A percentile compares a stretch with the other conserved stretches of the same genome.
Evolutionary conservation across 2,113 vertebrate genomes (phyloP).

Genomic region (Cynocephalus volans): DNA sequence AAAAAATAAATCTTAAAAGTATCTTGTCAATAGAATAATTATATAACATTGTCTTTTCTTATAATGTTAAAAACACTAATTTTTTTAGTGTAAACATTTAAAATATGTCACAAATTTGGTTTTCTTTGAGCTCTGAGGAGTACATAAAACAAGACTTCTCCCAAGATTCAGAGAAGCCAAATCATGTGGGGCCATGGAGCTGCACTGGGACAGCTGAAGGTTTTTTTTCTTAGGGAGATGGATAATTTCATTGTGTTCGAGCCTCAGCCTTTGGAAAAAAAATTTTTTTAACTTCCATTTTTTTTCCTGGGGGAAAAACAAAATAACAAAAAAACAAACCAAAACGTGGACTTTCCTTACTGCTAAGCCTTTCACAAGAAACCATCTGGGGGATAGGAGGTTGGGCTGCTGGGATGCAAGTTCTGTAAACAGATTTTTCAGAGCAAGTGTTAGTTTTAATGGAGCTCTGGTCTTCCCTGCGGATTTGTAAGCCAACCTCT

Average conservation of each 20-base stretch:
- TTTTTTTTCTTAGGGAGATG: background rate
- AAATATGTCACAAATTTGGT: background rate
- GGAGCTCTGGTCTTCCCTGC: conserved; percentile 4
- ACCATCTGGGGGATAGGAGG: accelerated
- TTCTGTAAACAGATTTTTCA: conserved; percentile 26
- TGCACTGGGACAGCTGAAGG: background rate
- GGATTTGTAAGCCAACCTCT: conserved; percentile 66
- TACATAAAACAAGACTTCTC: background rate
- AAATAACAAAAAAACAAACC: background rate
- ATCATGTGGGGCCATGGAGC: background rate
- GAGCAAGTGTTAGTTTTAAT: conserved; percentile 36
- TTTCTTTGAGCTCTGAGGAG: conserved; percentile 14
- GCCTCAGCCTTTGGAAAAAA: background rate
- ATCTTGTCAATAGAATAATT: background rate
- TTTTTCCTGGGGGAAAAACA: conserved; percentile 69
- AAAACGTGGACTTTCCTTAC: background rate
- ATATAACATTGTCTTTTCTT: background rate
- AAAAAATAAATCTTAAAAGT: background rate
- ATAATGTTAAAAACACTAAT: background rate
- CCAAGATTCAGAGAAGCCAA: background rate
- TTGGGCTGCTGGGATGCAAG: background rate
- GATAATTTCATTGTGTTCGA: conserved; percentile 4
- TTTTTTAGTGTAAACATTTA: background rate
- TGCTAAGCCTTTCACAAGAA: conserved; percentile 44
- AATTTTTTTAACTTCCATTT: conserved; percentile 37